Base-by-base conservation (phyloP, 2,113 vertebrate genomes). In the Leuciscus idus region DNA sequence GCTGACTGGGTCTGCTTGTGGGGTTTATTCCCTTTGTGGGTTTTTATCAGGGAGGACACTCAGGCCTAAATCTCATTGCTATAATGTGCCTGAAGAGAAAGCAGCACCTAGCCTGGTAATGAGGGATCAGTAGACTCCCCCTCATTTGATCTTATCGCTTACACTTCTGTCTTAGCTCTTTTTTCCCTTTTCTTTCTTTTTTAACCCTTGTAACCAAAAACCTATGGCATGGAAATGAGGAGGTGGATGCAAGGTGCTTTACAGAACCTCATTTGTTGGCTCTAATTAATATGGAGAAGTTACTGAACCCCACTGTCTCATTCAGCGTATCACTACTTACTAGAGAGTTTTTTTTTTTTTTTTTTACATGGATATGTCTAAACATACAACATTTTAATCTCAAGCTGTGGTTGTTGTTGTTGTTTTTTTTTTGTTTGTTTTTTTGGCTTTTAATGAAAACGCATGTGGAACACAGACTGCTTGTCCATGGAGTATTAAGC, bases 11-110 rank as follows among this genome's bases (percentile, higher is more conserved):
- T 84, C 84, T 86, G 85, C 77, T 83, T 76, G 89, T 90, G n/a
- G 48, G 83, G 64, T 88, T 93, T 93, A 94, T 85, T 87, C 88
- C 84, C 70, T 86, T 92, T 89, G 91, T 93, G 92, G 81, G 23
- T 43, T 88, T 84, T 90, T 89, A 88, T 92, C 90, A 89, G 89
- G 81, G 84, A 33, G 73, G 91, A 90, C 91, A 91, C 90, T 86
- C 93, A 91, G 94, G 92, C 91, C 90, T 91, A 91, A 92, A 94
- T 92, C 93, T 94, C 94, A 95, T 95, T 90, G 92, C 90, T 89
- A 86, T 95, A 95, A 95, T 95, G 93, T 93, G 91, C 86, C 90
- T 46, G 21, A 86, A 91, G 92, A 91, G 91, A 93, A 91, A 74
- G 92, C 88, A 90, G 91, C 85, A 86, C 84, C 87, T 89, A 83